Conservation (phyloP, 2,888 invertebrate species). For the Euclidia mi region DNA sequence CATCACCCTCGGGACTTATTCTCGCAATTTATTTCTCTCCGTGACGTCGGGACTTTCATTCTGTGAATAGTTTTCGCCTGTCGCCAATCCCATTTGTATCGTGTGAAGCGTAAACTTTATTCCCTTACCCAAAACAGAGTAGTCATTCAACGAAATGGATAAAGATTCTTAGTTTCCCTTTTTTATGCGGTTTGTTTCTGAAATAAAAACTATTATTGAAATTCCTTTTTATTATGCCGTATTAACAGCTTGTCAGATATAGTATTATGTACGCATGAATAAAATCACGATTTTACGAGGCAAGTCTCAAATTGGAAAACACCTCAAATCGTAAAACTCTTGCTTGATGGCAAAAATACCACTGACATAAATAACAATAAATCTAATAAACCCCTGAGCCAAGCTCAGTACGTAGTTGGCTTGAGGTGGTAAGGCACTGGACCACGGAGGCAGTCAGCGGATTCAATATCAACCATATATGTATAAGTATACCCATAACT, state of each 20-base stretch:
- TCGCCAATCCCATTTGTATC: slow-evolving; percentile 61
- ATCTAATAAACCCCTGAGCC: slow-evolving; percentile 49
- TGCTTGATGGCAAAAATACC: slow-evolving; percentile 27
- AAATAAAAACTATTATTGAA: too few relatives aligned
- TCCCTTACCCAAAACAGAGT: slow-evolving; percentile 50
- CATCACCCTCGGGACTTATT: slow-evolving; percentile 60
- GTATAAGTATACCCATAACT: too few relatives aligned
- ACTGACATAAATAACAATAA: slow-evolving; percentile 51
- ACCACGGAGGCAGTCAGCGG: slow-evolving; percentile 63
- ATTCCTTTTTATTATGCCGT: too few relatives aligned
- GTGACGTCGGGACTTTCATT: slow-evolving; percentile 62
- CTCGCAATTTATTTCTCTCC: slow-evolving; percentile 65
- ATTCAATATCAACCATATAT: slow-evolving; percentile 52
- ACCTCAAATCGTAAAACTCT: too few relatives aligned
- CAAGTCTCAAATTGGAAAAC: too few relatives aligned
- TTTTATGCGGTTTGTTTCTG: too few relatives aligned
- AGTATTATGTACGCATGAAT: too few relatives aligned
- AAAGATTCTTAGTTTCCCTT: slow-evolving; percentile 50
- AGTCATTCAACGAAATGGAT: slow-evolving; percentile 61
- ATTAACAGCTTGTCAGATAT: too few relatives aligned
- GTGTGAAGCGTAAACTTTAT: slow-evolving; percentile 54
- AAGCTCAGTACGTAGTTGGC: slow-evolving; percentile 39
- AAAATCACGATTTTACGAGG: too few relatives aligned
- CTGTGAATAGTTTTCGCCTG: slow-evolving; percentile 58
- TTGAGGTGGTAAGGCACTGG: slow-evolving; percentile 45